These are phyloP conservation scores for Apistogramma diplotaenia DNA, from an alignment of 2,113 vertebrate genomes.

Conservation along the genomic window DNA sequence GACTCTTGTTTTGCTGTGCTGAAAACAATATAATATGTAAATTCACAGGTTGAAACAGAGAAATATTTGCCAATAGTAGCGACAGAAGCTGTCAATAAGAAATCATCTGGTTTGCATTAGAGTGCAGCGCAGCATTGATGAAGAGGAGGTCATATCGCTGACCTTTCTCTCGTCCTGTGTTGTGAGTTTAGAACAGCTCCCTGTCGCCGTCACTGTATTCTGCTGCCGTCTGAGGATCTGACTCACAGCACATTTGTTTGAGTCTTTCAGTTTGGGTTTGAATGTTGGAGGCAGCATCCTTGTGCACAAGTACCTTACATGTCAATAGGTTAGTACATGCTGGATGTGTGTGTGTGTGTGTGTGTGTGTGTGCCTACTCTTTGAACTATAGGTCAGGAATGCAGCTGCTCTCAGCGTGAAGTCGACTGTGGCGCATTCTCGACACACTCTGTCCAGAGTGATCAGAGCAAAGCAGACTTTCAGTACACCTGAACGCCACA, in stretches of 20 bases:
- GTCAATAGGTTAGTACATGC: neutral
- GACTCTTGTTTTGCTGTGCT: too few species aligned
- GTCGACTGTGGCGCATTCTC: conserved; percentile 63
- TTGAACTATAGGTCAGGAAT: conserved; percentile 79
- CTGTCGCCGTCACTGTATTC: rapidly evolving
- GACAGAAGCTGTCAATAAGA: neutral
- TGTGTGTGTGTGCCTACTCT: conserved; percentile 48
- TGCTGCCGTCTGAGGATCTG: neutral
- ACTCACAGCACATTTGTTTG: neutral
- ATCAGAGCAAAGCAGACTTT: neutral
- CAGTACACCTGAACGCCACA: conserved; percentile 25
- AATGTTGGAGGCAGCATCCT: neutral
- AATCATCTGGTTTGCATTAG: neutral
- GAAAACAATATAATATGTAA: neutral
- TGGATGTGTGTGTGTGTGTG: conserved; percentile 4
- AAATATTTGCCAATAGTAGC: neutral
- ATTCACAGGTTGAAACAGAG: neutral
- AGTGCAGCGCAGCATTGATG: neutral
- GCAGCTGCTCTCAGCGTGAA: conserved; percentile 71
- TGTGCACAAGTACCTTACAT: conserved; percentile 7
- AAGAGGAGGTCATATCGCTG: conserved; percentile 3
- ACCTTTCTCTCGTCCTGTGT: conserved; percentile 10
- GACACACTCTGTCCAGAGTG: conserved; percentile 30
- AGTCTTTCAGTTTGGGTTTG: neutral
- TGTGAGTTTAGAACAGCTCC: neutral